Evolutionary conservation across 2,888 invertebrate genomes (phyloP).

Genomic region (Meganola albula): DNA sequence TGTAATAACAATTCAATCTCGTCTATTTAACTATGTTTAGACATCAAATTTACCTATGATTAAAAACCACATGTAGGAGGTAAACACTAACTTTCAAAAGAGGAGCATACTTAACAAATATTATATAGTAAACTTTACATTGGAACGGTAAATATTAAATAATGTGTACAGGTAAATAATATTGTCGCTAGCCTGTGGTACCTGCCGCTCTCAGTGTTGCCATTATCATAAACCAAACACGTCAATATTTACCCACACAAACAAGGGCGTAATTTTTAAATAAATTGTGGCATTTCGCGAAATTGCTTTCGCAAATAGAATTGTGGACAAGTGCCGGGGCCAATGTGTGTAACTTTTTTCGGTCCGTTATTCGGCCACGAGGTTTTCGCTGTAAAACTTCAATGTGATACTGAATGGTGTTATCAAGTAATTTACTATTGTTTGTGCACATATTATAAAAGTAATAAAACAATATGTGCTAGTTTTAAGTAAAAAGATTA

Average conservation of each 20-base stretch:
- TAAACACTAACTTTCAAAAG: constrained; percentile 71
- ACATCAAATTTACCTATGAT: constrained; percentile 70
- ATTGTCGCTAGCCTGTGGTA: constrained; percentile 65
- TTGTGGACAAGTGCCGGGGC: constrained; percentile 61
- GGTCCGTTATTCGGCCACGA: constrained; percentile 46
- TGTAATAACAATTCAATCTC: constrained; percentile 38
- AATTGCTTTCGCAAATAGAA: constrained; percentile 75
- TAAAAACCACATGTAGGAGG: constrained; percentile 65
- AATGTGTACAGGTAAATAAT: constrained; percentile 71
- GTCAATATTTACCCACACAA: constrained; percentile 77
- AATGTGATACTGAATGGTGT: constrained; percentile 19
- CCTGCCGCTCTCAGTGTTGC: constrained; percentile 70
- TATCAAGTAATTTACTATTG: too few species aligned
- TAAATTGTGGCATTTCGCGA: constrained; percentile 78
- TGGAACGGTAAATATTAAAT: constrained; percentile 74
- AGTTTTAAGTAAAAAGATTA: too few species aligned
- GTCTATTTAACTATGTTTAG: constrained; percentile 46
- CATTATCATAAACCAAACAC: constrained; percentile 78
- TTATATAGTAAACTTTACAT: constrained; percentile 74
- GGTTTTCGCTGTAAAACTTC: constrained; percentile 37
- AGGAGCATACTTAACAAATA: constrained; percentile 74
- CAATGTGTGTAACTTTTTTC: constrained; percentile 67
- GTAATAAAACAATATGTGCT: too few species aligned
- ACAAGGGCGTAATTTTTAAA: constrained; percentile 79
- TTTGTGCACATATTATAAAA: too few species aligned